Conservation (phyloP, 1,140 invertebrate genomes). For the Drosophila nebulosa region DNA sequence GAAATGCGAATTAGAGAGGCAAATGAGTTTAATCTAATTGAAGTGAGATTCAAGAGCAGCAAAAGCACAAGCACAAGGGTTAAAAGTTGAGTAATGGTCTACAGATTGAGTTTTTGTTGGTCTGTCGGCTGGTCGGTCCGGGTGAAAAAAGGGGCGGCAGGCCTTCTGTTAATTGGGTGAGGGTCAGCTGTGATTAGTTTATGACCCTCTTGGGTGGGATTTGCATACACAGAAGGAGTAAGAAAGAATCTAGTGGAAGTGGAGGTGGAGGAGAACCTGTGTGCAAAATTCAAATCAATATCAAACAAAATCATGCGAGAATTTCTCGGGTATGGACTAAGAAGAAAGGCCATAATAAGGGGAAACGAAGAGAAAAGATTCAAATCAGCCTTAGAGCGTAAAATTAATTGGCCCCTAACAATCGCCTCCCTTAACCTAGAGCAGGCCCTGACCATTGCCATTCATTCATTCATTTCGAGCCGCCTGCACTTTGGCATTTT, state of each 20-base stretch:
- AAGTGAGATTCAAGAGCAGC: conserved; percentile 36
- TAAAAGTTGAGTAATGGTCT: conserved; percentile 18
- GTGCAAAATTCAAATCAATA: background rate
- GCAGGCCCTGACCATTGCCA: too few relatives aligned
- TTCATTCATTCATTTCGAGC: background rate
- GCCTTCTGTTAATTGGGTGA: conserved; percentile 44
- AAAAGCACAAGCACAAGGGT: conserved; percentile 16
- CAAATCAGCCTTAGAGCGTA: background rate
- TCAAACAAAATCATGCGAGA: too few relatives aligned
- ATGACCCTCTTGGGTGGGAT: background rate
- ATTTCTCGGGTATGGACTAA: too few relatives aligned
- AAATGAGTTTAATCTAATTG: conserved; percentile 71
- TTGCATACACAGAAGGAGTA: background rate
- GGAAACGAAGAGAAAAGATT: background rate
- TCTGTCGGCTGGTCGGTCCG: conserved; percentile 3
- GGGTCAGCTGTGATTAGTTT: conserved; percentile 6
- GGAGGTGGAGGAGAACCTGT: background rate
- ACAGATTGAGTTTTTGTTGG: conserved; percentile 26
- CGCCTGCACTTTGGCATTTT: conserved; percentile 22
- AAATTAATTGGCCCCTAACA: background rate
- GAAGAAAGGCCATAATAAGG: too few relatives aligned
- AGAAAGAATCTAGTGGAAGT: too few relatives aligned
- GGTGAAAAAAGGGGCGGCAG: background rate
- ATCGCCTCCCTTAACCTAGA: background rate
- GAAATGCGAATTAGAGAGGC: conserved; percentile 28